A percentile compares a stretch with the other conserved stretches of the same genome.
Conservation (phyloP, 2,888 invertebrate genomes). For the Leucoma salicis region DNA sequence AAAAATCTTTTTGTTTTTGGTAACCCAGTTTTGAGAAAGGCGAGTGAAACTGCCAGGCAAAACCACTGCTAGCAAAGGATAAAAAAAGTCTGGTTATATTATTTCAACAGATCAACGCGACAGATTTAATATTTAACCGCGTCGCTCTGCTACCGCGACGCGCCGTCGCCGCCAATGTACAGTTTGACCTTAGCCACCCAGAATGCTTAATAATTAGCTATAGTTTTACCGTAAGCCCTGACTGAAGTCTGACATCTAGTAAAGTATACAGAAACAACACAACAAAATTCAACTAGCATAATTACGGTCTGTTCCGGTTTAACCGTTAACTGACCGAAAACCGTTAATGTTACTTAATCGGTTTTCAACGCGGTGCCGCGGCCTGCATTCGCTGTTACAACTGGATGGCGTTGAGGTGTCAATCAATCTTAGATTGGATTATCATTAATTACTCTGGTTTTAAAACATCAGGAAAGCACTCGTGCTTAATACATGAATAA, state of each 20-base stretch:
- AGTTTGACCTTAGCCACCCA: too few relatives aligned
- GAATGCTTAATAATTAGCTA: conserved; percentile 23
- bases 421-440: conserved; percentile 25
- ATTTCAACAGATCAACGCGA: too few relatives aligned
- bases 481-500: too few relatives aligned
- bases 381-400: conserved; percentile 6
- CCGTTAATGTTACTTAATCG: conserved; percentile 51
- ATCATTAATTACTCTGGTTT: conserved; percentile 6
- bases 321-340: conserved; percentile 46
- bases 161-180: too few relatives aligned
- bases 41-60: too few relatives aligned
- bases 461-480: too few relatives aligned
- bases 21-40: too few relatives aligned
- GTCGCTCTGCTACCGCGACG: too few relatives aligned
- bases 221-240: conserved; percentile 38
- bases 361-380: conserved; percentile 28
- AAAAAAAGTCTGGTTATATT: too few relatives aligned
- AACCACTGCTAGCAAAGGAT: too few relatives aligned
- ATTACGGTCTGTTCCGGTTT: conserved; percentile 52
- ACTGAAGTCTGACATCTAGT: conserved; percentile 32
- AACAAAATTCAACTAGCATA: conserved; percentile 47
- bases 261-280: conserved; percentile 47
- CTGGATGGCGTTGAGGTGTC: conserved; percentile 25
- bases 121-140: too few relatives aligned
- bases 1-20: too few relatives aligned